Conservation (phyloP, 2,888 invertebrate species). For the Hyalella azteca region DNA sequence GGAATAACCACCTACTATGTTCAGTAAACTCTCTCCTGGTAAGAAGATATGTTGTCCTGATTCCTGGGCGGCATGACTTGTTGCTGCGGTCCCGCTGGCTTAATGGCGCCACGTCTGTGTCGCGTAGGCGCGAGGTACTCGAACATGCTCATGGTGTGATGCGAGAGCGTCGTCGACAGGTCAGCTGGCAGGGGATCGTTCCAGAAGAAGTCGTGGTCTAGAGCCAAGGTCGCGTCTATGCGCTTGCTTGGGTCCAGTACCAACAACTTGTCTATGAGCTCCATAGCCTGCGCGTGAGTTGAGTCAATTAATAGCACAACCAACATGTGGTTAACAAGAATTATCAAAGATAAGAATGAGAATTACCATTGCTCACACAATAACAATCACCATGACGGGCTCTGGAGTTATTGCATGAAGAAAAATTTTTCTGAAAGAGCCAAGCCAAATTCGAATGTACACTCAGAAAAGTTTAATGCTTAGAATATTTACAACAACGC, state of each 20-base stretch:
- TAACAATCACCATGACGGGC: too few relatives aligned
- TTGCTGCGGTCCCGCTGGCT: conserved; percentile 28
- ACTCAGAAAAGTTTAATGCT: too few relatives aligned
- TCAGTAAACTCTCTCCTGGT: conserved; percentile 57
- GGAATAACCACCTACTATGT: too few relatives aligned
- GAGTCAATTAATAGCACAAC: too few relatives aligned
- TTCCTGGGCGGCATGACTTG: conserved; percentile 53
- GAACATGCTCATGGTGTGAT: conserved; percentile 91
- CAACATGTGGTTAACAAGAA: too few relatives aligned
- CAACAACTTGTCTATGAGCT: conserved; percentile 89
- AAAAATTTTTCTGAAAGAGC: too few relatives aligned
- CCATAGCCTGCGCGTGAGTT: conserved; percentile 66
- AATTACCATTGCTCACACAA: too few relatives aligned
- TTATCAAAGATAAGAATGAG: too few relatives aligned
- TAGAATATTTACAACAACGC: too few relatives aligned
- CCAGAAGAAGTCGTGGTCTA: conserved; percentile 99
- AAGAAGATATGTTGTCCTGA: conserved; percentile 55
- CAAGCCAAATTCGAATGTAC: too few relatives aligned
- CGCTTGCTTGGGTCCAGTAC: conserved; percentile 90
- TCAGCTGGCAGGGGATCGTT: conserved; percentile 95
- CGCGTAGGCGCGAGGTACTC: conserved; percentile 85
- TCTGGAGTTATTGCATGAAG: too few relatives aligned
- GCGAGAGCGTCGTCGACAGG: conserved; percentile 87
- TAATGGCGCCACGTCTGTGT: conserved; percentile 62
- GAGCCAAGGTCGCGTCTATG: conserved; percentile 84